Conservation (phyloP, 37 sponge, comb jelly and placozoan genomes). For the Spongilla lacustris region DNA sequence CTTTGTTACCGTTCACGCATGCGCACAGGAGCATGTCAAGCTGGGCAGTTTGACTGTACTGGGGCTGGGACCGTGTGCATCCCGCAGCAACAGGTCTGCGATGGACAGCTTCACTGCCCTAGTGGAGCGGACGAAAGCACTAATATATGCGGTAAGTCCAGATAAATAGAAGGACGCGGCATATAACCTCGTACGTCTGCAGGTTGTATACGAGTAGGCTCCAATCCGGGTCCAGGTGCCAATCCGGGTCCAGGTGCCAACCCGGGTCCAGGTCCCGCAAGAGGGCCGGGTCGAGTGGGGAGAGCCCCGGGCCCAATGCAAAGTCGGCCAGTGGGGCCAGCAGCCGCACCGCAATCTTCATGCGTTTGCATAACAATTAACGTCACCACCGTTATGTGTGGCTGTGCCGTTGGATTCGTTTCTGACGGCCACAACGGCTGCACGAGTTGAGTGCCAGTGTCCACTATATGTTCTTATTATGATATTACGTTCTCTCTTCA, state of each 20-base stretch:
- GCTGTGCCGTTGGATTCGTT: background rate
- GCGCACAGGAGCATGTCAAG: background rate
- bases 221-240: no score
- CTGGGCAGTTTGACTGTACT: background rate
- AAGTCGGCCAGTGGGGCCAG: no score
- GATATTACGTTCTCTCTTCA: background rate
- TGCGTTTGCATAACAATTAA: background rate
- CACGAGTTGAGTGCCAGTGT: background rate
- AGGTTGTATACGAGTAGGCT: background rate
- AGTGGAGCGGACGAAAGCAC: background rate
- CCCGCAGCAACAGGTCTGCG: background rate
- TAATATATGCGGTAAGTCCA: background rate
- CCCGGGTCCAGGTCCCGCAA: no score
- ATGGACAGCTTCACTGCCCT: background rate
- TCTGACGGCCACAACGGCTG: background rate
- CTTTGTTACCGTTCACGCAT: background rate
- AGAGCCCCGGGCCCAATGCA: background rate
- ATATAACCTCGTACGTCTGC: background rate
- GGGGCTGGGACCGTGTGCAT: background rate
- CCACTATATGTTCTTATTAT: background rate
- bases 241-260: no score
- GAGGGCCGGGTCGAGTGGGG: background rate
- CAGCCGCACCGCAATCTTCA: background rate
- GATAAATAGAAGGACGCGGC: no score
- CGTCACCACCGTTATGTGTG: background rate